phyloP scores from a whole-genome alignment of 1,140 invertebrate species.

The Zaprionus lachaisei region DNA sequence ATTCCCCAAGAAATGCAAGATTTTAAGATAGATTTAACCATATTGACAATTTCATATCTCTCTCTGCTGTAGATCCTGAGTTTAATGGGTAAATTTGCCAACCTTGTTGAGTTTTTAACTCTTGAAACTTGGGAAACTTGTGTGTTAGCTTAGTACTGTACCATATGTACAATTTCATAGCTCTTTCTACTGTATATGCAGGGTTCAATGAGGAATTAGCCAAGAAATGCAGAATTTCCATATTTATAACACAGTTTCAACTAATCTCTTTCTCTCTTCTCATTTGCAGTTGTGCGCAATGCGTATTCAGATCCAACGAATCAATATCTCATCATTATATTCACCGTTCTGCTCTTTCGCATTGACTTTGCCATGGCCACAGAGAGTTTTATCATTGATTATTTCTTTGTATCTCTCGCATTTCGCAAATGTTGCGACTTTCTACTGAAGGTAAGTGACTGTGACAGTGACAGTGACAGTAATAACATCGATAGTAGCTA shows the following conservation, averaged over 20 bases:
- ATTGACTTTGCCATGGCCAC: constrained; percentile 91
- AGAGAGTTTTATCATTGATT: constrained; percentile 96
- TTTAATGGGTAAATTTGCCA: no score
- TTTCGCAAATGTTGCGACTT: constrained; percentile 95
- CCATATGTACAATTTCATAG: not conserved
- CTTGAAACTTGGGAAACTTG: no score
- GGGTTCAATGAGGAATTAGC: not conserved
- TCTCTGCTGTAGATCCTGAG: no score
- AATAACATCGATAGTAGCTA: not conserved
- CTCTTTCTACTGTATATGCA: not conserved
- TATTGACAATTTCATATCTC: no score
- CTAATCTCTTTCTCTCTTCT: not conserved
- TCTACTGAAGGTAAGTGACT: constrained; percentile 89
- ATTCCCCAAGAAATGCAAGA: no score
- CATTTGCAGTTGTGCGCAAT: constrained; percentile 89
- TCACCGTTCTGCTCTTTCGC: constrained; percentile 95
- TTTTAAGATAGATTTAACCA: no score
- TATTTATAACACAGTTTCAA: not conserved
- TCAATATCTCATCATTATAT: constrained; percentile 96
- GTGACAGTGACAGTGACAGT: not conserved
- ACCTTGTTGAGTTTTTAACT: no score
- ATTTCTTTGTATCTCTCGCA: constrained; percentile 95
- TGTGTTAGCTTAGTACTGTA: no score
- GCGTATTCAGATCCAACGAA: constrained; percentile 96
- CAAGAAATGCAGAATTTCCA: not conserved